A percentile compares a stretch with the other conserved stretches of the same genome.
Evolutionary conservation across 2,888 invertebrate species (phyloP).

Genomic region (Cataglyphis livida): DNA sequence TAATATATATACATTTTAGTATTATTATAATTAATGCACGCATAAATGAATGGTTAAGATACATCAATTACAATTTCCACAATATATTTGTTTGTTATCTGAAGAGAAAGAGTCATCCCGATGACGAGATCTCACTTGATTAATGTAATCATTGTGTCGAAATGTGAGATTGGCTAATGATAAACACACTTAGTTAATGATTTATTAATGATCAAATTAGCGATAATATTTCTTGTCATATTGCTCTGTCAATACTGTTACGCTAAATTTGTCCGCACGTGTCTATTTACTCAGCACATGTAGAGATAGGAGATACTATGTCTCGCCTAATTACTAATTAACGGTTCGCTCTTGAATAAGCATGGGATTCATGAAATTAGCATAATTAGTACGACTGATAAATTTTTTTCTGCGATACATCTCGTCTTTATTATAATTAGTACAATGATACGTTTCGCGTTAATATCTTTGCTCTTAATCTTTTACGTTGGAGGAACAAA

Average conservation of each 20-base stretch:
- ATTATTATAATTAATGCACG: neutral
- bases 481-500: neutral
- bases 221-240: slow-evolving; percentile 13
- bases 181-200: slow-evolving; percentile 6
- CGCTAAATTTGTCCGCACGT: slow-evolving; percentile 36
- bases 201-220: slow-evolving; percentile 21
- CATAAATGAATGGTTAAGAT: neutral
- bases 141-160: neutral
- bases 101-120: neutral
- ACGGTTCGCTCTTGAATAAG: slow-evolving; percentile 26
- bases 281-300: slow-evolving; percentile 34
- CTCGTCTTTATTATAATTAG: neutral
- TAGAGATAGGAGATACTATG: slow-evolving; percentile 26
- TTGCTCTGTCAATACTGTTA: slow-evolving; percentile 13
- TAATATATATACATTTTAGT: neutral
- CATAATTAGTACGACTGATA: slow-evolving; percentile 24
- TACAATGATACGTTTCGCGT: neutral
- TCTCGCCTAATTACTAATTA: slow-evolving; percentile 49
- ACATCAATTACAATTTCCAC: neutral
- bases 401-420: neutral
- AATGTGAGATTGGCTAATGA: neutral
- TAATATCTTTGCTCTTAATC: neutral
- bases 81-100: neutral
- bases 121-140: neutral
- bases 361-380: slow-evolving; percentile 22